A percentile compares a stretch with the other conserved stretches of the same genome.
Evolutionary conservation across 2,797 vertebrate genomes (phyloP).

Genomic region (Phoeniculus purpureus): DNA sequence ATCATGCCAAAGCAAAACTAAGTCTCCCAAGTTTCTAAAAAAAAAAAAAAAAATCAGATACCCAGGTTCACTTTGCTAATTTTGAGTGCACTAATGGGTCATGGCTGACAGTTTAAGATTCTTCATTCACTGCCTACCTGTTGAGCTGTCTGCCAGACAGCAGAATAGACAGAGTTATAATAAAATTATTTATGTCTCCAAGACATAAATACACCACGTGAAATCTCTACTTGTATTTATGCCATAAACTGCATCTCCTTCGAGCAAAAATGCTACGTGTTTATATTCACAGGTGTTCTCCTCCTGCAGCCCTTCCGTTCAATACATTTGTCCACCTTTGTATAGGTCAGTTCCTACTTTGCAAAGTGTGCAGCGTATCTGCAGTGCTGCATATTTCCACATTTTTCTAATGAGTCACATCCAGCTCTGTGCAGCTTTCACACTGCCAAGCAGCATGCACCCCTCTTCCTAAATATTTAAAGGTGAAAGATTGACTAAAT

Average conservation of each 20-base stretch:
- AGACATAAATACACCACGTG: background rate
- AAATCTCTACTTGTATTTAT: background rate
- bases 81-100: background rate
- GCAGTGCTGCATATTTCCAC: background rate
- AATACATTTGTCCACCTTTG: background rate
- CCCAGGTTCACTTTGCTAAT: background rate
- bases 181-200: background rate
- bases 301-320: background rate
- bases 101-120: background rate
- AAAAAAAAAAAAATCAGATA: background rate
- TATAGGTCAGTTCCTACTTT: background rate
- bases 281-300: background rate
- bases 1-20: background rate
- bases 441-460: background rate
- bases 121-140: background rate
- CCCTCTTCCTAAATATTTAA: background rate
- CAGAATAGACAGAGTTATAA: background rate
- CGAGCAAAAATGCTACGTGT: background rate
- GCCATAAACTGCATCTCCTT: background rate
- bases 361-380: background rate
- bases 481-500: background rate
- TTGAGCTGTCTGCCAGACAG: background rate
- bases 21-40: background rate
- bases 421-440: background rate
- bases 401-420: background rate